Evolutionary conservation across 2,797 vertebrate species (phyloP), one percentile per base, ranked within the genome.

Genomic region (Bufotes viridis): DNA sequence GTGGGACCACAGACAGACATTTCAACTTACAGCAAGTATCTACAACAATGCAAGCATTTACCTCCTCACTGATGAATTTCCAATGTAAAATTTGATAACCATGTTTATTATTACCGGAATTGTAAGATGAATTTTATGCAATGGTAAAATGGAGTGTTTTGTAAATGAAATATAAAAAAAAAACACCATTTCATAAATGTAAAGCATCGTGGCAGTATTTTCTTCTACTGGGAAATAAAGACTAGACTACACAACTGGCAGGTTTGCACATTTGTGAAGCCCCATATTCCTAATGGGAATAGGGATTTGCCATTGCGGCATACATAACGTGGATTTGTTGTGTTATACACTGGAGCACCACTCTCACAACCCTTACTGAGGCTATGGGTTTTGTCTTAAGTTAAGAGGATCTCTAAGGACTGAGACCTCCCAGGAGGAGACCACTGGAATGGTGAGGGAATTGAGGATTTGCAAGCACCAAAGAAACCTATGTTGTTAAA

Each of bases 1-100:
- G 72, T 63, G 88, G 88, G 88, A 89, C 74, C 70, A 51, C 79
- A 86, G 55, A 86, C 84, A 89, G 88, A 70, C 79, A 89, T 86
- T 89, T 89, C 88, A 86, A 89, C 82, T 89, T 89, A 82, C 84
- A 83, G 81, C 69, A 83, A 78, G 80, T 74, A 55, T 89, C 85
- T 79, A 83, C 78, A 89, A 89, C 88, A 87, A 87, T 79, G 85
- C 29, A 49, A 78, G 82, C 82, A 83, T 63, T 78, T 85, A 67
- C 22, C 83, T 81, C 20, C 49, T 74, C 42, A 24, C 58, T 85
- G 78, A 75, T 85, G 58, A 81, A 81, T 82, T 87, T 87, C 70
- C 49, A 29, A 69, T 79, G 75, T 60, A 78, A 49, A 86, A 86
- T 55, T 55, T 63, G 60, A 78, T 61, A 65, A 78, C 49, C 24